A percentile compares a stretch with the other conserved stretches of the same genome.
These are phyloP conservation scores for Lordiphosa collinella DNA, from an alignment of 1,140 invertebrate genomes.

Conservation along the genomic window DNA sequence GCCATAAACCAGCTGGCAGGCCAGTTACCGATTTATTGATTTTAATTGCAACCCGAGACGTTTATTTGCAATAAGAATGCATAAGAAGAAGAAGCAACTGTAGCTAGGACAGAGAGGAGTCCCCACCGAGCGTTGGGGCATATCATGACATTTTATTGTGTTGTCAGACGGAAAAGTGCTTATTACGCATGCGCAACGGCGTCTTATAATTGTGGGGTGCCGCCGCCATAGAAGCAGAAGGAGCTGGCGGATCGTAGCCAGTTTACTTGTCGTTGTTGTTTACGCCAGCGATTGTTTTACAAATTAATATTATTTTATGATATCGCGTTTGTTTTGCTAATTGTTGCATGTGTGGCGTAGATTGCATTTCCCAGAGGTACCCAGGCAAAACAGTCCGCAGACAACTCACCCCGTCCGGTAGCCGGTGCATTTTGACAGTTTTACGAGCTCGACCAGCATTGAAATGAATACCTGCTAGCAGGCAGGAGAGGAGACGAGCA, in stretches of 20 bases:
- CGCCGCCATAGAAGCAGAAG: constrained; percentile 9
- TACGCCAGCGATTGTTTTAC: constrained; percentile 74
- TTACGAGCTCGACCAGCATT: constrained; percentile 66
- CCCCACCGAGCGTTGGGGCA: constrained; percentile 75
- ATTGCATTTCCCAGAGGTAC: constrained; percentile 60
- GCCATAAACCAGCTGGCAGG: constrained; percentile 76
- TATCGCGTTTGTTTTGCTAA: constrained; percentile 79
- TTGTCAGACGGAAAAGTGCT: constrained; percentile 79
- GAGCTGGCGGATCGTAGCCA: neutral
- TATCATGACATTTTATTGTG: constrained; percentile 80
- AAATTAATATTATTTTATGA: constrained; percentile 79
- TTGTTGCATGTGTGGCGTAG: constrained; percentile 79
- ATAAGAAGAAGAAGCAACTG: constrained; percentile 38
- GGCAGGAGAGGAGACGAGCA: neutral
- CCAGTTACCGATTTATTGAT: constrained; percentile 76
- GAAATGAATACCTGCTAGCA: constrained; percentile 68
- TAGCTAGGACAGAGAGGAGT: constrained; percentile 2
- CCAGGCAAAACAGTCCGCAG: constrained; percentile 1
- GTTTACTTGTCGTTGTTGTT: constrained; percentile 61
- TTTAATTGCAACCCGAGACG: constrained; percentile 74
- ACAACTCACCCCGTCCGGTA: constrained; percentile 44
- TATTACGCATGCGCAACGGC: constrained; percentile 78
- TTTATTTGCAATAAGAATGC: constrained; percentile 73
- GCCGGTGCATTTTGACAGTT: constrained; percentile 77
- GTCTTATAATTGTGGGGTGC: constrained; percentile 74